Evolutionary conservation across 2,888 invertebrate species (phyloP).

Genomic region (Oeneis ivallda): DNA sequence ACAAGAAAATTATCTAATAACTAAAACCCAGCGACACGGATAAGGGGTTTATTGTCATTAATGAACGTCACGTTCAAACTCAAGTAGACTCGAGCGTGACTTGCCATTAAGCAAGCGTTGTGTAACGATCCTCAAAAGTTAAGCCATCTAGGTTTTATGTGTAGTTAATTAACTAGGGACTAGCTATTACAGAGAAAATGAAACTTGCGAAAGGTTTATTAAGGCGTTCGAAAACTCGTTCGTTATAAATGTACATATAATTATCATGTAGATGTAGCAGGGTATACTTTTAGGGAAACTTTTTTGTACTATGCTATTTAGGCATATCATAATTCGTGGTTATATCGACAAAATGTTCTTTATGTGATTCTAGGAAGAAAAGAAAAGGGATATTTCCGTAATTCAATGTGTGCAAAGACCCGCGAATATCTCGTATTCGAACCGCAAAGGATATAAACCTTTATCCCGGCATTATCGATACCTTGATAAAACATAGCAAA

Average conservation of each 20-base stretch:
- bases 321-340: background rate
- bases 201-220: too few relatives aligned
- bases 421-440: constrained; percentile 19
- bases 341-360: background rate
- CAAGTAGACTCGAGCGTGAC: constrained; percentile 21
- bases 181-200: background rate
- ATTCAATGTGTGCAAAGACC: constrained; percentile 30
- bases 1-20: background rate
- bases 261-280: too few relatives aligned
- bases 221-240: too few relatives aligned
- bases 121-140: constrained; percentile 18
- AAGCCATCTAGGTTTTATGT: constrained; percentile 22
- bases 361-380: background rate
- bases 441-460: constrained; percentile 17
- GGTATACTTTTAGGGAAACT: too few relatives aligned
- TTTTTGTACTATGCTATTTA: too few relatives aligned
- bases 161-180: constrained; percentile 23
- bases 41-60: constrained; percentile 16
- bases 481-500: constrained; percentile 14
- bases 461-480: constrained; percentile 14
- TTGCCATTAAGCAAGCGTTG: constrained; percentile 21
- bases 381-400: constrained; percentile 2
- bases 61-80: constrained; percentile 18
- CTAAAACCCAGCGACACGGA: constrained; percentile 4
- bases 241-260: too few relatives aligned